Conservation (phyloP, 1,140 invertebrate genomes). For the Plectus sambesii region DNA sequence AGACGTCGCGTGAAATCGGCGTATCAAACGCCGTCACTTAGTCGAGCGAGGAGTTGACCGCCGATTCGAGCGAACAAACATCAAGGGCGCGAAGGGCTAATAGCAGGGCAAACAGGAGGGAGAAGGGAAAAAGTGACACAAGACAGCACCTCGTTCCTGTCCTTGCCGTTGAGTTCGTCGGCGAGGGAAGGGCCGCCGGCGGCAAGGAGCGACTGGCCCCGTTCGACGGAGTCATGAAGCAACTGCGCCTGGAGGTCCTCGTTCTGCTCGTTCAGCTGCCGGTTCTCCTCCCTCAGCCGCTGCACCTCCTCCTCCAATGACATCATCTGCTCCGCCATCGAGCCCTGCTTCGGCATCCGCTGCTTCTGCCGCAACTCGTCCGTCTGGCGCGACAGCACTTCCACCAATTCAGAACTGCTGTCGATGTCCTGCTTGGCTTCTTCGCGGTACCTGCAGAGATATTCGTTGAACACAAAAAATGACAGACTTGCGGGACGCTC, state of each 20-base stretch:
- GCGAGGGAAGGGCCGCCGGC: constrained; percentile 22
- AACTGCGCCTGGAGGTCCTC: constrained; percentile 24
- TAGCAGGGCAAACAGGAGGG: too few species aligned
- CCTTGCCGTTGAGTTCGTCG: constrained; percentile 27
- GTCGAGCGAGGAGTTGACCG: too few species aligned
- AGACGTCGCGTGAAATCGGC: too few species aligned
- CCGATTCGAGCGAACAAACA: too few species aligned
- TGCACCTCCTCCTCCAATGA: constrained; percentile 25
- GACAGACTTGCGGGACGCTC: too few species aligned
- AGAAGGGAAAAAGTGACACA: too few species aligned
- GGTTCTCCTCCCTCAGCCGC: constrained; percentile 10
- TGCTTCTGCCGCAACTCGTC: constrained; percentile 12
- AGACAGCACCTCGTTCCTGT: constrained; percentile 18
- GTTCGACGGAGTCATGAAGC: constrained; percentile 19
- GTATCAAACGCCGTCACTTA: too few species aligned
- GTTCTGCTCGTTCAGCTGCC: constrained; percentile 11
- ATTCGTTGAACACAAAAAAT: background rate
- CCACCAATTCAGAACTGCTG: constrained; percentile 22
- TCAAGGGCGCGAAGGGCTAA: too few species aligned
- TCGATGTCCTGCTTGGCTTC: constrained; percentile 29
- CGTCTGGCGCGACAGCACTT: constrained; percentile 18
- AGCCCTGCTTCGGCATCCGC: constrained; percentile 20
- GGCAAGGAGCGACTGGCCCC: constrained; percentile 15
- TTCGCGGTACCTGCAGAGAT: constrained; percentile 17
- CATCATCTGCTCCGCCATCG: constrained; percentile 24